Base-by-base conservation (phyloP, 2,113 vertebrate species). In the Triplophysa tibetana region DNA sequence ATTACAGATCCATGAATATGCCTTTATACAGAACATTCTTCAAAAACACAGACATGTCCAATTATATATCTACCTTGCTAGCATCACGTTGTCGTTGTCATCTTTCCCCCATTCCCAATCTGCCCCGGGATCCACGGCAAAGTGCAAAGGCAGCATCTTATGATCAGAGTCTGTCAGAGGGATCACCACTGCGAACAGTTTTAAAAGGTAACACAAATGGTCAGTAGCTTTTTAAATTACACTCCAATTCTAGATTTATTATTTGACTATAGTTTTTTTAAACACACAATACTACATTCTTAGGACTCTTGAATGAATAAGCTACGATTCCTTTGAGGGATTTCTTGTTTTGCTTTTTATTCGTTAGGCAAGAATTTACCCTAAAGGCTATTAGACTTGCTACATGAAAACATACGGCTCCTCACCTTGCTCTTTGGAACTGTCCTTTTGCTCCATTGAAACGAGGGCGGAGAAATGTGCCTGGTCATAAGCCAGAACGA, bases 391-490 rank as follows among this genome's bases (percentile, higher is more conserved):
- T 9, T 10, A 17, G 23, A 45, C 23, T 75, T 48, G 29, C 58
- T 45, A 12, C 17, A 61, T 10, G 23, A 24, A 52, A 52, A 23
- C 23, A 56, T 43, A 24, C 0, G 1, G 29, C 64, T 38, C 1
- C 83, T 33, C 82, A 98, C 97, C 97, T 95, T 98, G 97, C 29
- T 98, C 97, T 89, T 95, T 97, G 29, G 93, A 69, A 78, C 90
- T 87, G 68, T 97, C 96, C 83, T 94, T 96, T 93, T 97, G 96
- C 86, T 99, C 97, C 98, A 98, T 99, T 84, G 98, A 98, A 19
- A 99, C 98, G 73, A 99, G 92, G 6, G 97, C 98, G 24, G 97
- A 98, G 17, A 99, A 99, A 90, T 99, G 98, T 0, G 98, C 98
- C 89, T 99, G 98, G 82, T 99, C 98, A 0, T 99, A 99, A 0